Conservation (phyloP, 2,113 vertebrate genomes). For the Acrocephalus kingi region DNA sequence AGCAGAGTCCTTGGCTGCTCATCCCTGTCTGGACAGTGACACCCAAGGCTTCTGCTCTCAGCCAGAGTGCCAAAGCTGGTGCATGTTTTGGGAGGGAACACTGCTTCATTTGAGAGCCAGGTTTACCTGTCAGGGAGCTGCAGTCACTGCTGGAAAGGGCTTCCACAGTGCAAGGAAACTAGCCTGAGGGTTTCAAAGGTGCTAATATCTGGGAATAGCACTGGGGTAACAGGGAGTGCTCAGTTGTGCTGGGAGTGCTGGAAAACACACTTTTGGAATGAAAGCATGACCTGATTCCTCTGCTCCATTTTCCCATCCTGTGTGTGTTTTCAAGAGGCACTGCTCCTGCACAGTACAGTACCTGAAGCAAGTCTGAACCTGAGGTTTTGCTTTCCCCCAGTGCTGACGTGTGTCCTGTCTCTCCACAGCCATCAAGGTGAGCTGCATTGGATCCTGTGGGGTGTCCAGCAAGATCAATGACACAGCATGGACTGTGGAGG, state of each 20-base stretch:
- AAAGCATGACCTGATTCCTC: neutral
- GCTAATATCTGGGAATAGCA: neutral
- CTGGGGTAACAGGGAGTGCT: neutral
- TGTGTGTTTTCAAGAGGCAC: neutral
- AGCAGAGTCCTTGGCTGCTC: neutral
- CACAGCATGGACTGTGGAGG: conserved; percentile 80
- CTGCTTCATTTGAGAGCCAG: neutral
- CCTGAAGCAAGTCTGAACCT: neutral
- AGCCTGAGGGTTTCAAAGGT: neutral
- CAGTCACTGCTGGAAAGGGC: neutral
- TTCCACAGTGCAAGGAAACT: neutral
- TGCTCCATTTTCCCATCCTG: neutral
- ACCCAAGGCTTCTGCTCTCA: neutral
- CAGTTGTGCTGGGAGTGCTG: neutral
- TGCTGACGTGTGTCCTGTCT: neutral
- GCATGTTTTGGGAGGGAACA: neutral
- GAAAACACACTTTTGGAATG: neutral
- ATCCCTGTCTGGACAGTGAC: neutral
- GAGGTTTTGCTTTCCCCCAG: neutral
- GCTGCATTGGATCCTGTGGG: conserved; percentile 88
- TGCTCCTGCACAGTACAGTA: neutral
- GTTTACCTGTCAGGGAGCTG: neutral
- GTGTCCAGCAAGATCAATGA: conserved; percentile 88
- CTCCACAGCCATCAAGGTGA: conserved; percentile 89
- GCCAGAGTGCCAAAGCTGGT: neutral